Percentiles rank a stretch among this genome's conserved stretches.
These are phyloP conservation scores for Argopecten irradians DNA, from an alignment of 1,140 invertebrate genomes.

Conservation along the genomic window DNA sequence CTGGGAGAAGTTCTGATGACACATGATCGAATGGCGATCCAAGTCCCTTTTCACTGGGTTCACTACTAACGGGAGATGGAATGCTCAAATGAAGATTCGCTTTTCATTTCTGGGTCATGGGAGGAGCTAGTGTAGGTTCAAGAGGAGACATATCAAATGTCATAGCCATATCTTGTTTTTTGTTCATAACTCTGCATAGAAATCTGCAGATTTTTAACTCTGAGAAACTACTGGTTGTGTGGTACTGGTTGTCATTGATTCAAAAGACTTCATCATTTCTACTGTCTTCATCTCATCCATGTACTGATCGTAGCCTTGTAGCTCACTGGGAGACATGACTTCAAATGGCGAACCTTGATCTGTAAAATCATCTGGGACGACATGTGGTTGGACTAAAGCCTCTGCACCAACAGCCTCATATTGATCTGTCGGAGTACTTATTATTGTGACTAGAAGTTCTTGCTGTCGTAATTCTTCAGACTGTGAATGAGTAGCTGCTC, in stretches of 20 bases:
- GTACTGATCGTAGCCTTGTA: slow-evolving; percentile 65
- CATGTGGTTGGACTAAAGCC: not conserved
- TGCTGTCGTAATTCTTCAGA: not conserved
- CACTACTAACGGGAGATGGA: slow-evolving; percentile 68
- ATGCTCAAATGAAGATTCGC: slow-evolving; percentile 67
- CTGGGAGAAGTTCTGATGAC: slow-evolving; percentile 30
- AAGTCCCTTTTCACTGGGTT: slow-evolving; percentile 64
- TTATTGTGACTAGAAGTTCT: not conserved
- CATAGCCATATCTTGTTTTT: slow-evolving; percentile 29
- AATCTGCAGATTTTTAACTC: slow-evolving; percentile 49
- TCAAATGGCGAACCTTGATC: slow-evolving; percentile 76
- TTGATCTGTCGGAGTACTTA: not conserved
- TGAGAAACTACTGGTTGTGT: slow-evolving; percentile 60
- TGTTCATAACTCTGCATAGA: slow-evolving; percentile 40
- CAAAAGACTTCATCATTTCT: slow-evolving; percentile 50
- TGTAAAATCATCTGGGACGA: slow-evolving; percentile 13
- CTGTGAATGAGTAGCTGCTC: slow-evolving; percentile 12
- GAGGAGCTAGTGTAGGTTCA: slow-evolving; percentile 51
- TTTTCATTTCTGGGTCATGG: slow-evolving; percentile 49
- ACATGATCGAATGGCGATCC: slow-evolving; percentile 59
- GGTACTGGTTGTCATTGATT: slow-evolving; percentile 46
- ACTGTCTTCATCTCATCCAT: slow-evolving; percentile 49
- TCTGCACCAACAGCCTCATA: not conserved
- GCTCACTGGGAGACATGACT: slow-evolving; percentile 73
- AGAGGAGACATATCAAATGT: slow-evolving; percentile 22